Conservation (phyloP, 2,113 vertebrate genomes). For the Macrotis lagotis region DNA sequence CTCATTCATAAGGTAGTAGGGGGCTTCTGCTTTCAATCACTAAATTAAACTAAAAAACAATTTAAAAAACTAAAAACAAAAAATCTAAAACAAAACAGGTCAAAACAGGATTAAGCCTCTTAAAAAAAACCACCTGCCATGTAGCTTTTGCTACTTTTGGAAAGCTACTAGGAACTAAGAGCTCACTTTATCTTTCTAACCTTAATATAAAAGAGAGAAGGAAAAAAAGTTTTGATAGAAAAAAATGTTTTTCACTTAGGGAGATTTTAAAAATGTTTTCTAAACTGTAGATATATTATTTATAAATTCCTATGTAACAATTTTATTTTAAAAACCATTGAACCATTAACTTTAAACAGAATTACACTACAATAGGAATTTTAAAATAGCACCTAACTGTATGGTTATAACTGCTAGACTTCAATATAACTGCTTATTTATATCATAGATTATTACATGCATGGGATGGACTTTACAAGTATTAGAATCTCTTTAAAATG, state of each 20-base stretch:
- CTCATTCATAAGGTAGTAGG: not conserved
- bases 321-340: not conserved
- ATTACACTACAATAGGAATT: not conserved
- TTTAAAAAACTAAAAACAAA: slow-evolving; percentile 30
- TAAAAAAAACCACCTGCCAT: not conserved
- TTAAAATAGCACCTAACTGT: slow-evolving; percentile 24
- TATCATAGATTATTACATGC: not conserved
- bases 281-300: not conserved
- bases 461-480: not conserved
- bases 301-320: slow-evolving; percentile 2
- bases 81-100: not conserved
- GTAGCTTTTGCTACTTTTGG: not conserved
- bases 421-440: not conserved
- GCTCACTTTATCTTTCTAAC: not conserved
- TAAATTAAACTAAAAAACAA: slow-evolving; percentile 3
- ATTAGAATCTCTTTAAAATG: slow-evolving; percentile 12
- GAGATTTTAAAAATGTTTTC: not conserved
- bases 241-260: not conserved
- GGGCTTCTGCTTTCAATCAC: not conserved
- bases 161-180: not conserved
- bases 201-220: not conserved
- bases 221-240: not conserved
- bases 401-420: not conserved
- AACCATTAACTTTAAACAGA: slow-evolving; percentile 37
- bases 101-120: slow-evolving; percentile 27